Conservation (phyloP, 2,888 invertebrate species). For the Arge pagana region DNA sequence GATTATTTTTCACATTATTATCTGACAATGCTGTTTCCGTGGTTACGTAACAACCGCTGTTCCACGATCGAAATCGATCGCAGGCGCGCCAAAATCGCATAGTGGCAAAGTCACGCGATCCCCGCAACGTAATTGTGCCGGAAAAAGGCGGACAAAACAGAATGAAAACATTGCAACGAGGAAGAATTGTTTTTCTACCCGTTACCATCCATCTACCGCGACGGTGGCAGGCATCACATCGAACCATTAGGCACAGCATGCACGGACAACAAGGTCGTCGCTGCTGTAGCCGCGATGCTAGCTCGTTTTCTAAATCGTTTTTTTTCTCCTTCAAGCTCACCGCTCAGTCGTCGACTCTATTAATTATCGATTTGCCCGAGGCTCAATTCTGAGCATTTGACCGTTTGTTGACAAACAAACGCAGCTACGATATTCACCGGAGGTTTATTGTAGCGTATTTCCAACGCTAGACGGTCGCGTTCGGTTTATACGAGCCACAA, state of each 20-base stretch:
- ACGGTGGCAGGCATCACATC: background rate
- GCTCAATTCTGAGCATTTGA: constrained; percentile 13
- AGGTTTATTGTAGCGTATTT: constrained; percentile 8
- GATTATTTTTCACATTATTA: too few relatives aligned
- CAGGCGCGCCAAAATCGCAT: too few relatives aligned
- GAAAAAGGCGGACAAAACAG: too few relatives aligned
- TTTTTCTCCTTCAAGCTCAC: background rate
- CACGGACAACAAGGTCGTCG: constrained; percentile 8
- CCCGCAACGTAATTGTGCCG: too few relatives aligned
- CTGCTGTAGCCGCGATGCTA: background rate
- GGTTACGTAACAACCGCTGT: too few relatives aligned
- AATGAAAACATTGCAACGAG: too few relatives aligned
- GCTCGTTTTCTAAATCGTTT: constrained; percentile 15
- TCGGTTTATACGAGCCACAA: constrained; percentile 11
- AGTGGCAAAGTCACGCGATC: too few relatives aligned
- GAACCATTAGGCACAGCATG: background rate
- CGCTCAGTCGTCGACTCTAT: constrained; percentile 5
- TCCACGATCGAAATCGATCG: too few relatives aligned
- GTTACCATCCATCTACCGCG: background rate
- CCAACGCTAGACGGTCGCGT: background rate
- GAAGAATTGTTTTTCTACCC: too few relatives aligned
- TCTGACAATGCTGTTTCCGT: too few relatives aligned
- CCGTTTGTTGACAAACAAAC: constrained; percentile 13
- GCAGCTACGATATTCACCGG: constrained; percentile 12
- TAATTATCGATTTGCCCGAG: constrained; percentile 16